Evolutionary conservation across 2,888 invertebrate species (phyloP).

Genomic region (Gnatocerus cornutus): DNA sequence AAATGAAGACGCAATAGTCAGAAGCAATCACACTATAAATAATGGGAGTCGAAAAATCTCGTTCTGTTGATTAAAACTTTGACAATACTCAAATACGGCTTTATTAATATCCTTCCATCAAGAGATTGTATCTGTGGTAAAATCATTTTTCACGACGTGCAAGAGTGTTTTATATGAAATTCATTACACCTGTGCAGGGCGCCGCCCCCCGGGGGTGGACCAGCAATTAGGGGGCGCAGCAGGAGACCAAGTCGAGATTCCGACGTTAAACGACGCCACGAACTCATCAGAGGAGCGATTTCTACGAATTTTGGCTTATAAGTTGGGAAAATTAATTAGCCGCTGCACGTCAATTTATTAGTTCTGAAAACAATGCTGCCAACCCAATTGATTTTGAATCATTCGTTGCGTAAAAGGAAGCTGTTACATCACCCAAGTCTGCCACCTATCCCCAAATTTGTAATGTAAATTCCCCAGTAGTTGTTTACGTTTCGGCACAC

Average conservation of each 20-base stretch:
- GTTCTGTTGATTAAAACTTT: constrained; percentile 36
- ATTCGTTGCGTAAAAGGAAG: constrained; percentile 9
- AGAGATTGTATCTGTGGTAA: constrained; percentile 50
- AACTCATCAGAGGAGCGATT: constrained; percentile 2
- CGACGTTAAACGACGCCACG: constrained; percentile 35
- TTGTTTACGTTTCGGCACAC: constrained; percentile 56
- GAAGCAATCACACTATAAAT: constrained; percentile 32
- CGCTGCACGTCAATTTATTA: too few relatives aligned
- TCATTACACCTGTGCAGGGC: constrained; percentile 64
- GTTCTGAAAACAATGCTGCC: too few relatives aligned
- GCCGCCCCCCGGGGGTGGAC: constrained; percentile 61
- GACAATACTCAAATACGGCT: constrained; percentile 52
- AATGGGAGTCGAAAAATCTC: constrained; percentile 15
- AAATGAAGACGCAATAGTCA: constrained; percentile 21
- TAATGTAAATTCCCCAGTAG: constrained; percentile 55
- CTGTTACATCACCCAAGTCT: constrained; percentile 2
- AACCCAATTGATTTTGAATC: too few relatives aligned
- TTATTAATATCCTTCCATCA: constrained; percentile 57
- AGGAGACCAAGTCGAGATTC: constrained; percentile 43
- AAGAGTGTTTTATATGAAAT: constrained; percentile 63
- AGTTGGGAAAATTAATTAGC: constrained; percentile 11
- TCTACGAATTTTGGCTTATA: background rate
- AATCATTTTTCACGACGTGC: constrained; percentile 59
- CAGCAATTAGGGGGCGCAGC: constrained; percentile 57
- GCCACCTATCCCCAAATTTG: constrained; percentile 43